phyloP scores from a whole-genome alignment of 1,140 invertebrate species.

The Bicyclus anynana region DNA sequence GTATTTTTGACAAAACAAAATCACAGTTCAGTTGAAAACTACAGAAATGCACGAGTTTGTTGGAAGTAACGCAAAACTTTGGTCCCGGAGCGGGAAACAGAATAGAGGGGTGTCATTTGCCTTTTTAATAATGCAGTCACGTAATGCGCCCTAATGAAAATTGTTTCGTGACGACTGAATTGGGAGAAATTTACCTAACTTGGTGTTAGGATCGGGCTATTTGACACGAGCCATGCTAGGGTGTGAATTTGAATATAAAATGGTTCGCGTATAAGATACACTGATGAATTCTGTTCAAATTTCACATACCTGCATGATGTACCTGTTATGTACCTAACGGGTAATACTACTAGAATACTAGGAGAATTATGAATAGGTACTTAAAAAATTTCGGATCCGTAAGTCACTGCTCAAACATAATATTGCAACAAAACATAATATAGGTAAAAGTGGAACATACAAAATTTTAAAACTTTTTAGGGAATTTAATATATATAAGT shows the following conservation, averaged over 20 bases:
- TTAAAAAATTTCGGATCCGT: too few relatives aligned
- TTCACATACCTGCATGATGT: background rate
- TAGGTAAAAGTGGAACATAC: too few relatives aligned
- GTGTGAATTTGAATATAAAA: slow-evolving; percentile 22
- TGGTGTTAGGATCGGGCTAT: slow-evolving; percentile 20
- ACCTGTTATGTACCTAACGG: too few relatives aligned
- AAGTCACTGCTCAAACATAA: too few relatives aligned
- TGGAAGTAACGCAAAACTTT: slow-evolving; percentile 50
- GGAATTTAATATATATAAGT: too few relatives aligned
- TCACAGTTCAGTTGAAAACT: slow-evolving; percentile 13
- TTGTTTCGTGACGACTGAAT: slow-evolving; percentile 49
- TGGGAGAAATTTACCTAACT: slow-evolving; percentile 25
- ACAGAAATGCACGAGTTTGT: slow-evolving; percentile 31
- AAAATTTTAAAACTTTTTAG: too few relatives aligned
- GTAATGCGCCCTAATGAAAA: slow-evolving; percentile 59
- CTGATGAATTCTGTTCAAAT: background rate
- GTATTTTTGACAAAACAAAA: background rate
- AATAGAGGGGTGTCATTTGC: slow-evolving; percentile 31
- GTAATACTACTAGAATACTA: too few relatives aligned
- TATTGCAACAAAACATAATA: too few relatives aligned
- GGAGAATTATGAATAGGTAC: too few relatives aligned
- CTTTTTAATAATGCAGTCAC: slow-evolving; percentile 55
- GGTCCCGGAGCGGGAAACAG: slow-evolving; percentile 29
- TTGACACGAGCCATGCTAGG: slow-evolving; percentile 17
- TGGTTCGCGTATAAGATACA: background rate